These are phyloP conservation scores for Rotaria socialis DNA, from an alignment of 2,888 invertebrate species.

Conservation along the genomic window DNA sequence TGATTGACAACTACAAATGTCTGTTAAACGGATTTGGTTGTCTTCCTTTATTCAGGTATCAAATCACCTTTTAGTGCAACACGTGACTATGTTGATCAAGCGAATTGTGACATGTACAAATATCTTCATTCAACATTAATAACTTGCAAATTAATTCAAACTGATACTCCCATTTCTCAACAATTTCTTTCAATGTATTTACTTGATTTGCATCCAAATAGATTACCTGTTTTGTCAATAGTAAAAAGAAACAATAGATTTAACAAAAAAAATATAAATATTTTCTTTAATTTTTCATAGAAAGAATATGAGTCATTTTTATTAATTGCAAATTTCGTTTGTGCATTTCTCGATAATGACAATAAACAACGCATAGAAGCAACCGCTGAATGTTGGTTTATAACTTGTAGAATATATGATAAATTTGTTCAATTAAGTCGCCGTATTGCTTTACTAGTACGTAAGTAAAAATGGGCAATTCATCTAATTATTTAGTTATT, in stretches of 20 bases:
- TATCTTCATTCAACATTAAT: background rate
- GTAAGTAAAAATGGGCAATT: background rate
- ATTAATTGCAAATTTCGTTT: background rate
- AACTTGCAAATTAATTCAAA: background rate
- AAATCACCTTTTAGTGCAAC: background rate
- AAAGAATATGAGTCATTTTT: background rate
- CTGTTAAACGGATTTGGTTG: no score
- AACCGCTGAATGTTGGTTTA: background rate
- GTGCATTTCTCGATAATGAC: background rate
- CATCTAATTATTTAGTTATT: background rate
- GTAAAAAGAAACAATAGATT: background rate
- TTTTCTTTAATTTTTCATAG: background rate
- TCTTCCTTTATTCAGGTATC: background rate
- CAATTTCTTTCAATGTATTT: conserved; percentile 15
- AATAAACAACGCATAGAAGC: background rate
- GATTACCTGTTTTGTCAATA: background rate
- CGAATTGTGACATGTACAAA: background rate
- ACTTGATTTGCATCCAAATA: background rate
- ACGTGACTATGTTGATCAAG: background rate
- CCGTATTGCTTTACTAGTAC: background rate
- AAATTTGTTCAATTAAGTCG: background rate
- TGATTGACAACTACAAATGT: background rate
- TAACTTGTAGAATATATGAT: background rate
- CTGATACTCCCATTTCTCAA: background rate
- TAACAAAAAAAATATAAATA: background rate